phyloP scores from a whole-genome alignment of 1,140 invertebrate genomes.

The Octopus sinensis region DNA sequence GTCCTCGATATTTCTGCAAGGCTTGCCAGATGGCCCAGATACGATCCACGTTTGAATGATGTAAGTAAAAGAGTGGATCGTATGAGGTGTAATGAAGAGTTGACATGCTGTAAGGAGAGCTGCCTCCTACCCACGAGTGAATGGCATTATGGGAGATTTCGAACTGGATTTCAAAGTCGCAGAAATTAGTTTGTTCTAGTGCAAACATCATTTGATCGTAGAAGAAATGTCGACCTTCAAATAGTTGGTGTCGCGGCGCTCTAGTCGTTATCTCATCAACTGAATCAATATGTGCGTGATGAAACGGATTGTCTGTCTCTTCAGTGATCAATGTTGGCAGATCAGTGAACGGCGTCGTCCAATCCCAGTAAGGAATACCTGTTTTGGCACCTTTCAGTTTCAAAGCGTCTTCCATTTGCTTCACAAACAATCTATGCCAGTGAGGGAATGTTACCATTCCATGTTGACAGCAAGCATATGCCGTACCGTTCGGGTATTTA shows the following conservation, averaged over 20 bases:
- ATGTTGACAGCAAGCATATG: constrained; percentile 27
- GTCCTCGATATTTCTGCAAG: constrained; percentile 16
- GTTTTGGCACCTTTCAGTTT: constrained; percentile 19
- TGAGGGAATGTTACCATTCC: constrained; percentile 32
- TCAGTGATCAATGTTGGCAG: constrained; percentile 26
- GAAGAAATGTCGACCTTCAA: constrained; percentile 30
- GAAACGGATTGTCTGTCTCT: constrained; percentile 21
- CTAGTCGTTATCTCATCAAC: constrained; percentile 15
- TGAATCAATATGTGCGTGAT: constrained; percentile 9
- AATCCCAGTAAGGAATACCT: constrained; percentile 36
- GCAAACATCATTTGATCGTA: constrained; percentile 27
- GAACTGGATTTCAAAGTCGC: constrained; percentile 30
- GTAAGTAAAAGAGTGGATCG: constrained; percentile 30
- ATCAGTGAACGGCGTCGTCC: constrained; percentile 27
- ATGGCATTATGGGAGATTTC: constrained; percentile 32
- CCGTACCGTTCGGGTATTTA: constrained; percentile 12
- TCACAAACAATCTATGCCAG: constrained; percentile 26
- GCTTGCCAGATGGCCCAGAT: constrained; percentile 29
- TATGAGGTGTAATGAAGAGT: constrained; percentile 22
- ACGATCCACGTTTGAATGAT: constrained; percentile 27
- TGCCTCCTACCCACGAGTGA: constrained; percentile 28
- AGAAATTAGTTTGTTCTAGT: constrained; percentile 28
- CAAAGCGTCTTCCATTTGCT: constrained; percentile 24
- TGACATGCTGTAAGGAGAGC: constrained; percentile 24
- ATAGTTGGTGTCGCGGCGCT: constrained; percentile 20